Percentiles rank a stretch among this genome's conserved stretches.
Conservation (phyloP, 2,113 vertebrate genomes). For the Callorhinus ursinus region DNA sequence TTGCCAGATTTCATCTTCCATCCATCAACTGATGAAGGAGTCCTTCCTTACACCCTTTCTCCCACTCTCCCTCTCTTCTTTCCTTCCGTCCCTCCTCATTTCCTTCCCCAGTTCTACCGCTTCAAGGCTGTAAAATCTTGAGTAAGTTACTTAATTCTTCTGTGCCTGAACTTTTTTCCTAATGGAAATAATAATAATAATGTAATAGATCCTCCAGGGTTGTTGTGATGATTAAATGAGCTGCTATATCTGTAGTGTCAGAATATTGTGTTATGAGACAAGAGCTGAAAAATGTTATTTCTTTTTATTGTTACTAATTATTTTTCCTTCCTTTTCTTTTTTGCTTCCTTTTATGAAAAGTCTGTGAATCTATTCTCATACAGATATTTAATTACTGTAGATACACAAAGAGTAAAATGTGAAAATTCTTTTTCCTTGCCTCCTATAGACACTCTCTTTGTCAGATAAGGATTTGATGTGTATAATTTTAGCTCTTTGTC, state of each 20-base stretch:
- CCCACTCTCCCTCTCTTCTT: not conserved
- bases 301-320: not conserved
- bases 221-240: not conserved
- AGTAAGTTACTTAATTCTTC: not conserved
- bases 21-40: not conserved
- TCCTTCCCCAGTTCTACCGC: not conserved
- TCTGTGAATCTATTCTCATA: not conserved
- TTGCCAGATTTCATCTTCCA: not conserved
- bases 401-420: not conserved
- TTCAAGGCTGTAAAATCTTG: not conserved
- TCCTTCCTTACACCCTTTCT: not conserved
- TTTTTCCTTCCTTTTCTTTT: not conserved
- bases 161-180: not conserved
- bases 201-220: not conserved
- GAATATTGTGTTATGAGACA: not conserved
- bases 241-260: not conserved
- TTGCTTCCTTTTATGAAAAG: not conserved
- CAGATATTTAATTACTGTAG: not conserved
- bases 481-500: not conserved
- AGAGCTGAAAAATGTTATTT: not conserved
- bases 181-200: not conserved
- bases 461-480: not conserved
- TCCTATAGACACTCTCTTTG: not conserved
- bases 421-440: not conserved
- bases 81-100: not conserved